A percentile compares a stretch with the other conserved stretches of the same genome.
These are phyloP conservation scores for Heliothis peltigera DNA, from an alignment of 2,888 invertebrate genomes.

Conservation along the genomic window DNA sequence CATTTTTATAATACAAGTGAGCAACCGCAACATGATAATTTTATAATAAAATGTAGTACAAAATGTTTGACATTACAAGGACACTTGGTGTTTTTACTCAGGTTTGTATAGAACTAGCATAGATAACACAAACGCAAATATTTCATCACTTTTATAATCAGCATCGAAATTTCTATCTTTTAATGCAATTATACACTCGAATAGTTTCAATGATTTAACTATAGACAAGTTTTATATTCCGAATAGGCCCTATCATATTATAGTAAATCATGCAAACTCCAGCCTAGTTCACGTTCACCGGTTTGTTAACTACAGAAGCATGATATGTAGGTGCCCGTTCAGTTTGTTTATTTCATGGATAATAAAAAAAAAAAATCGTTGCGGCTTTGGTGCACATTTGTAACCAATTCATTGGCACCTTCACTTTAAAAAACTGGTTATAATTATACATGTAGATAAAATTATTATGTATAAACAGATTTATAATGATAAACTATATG, in stretches of 20 bases:
- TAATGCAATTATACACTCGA: conserved; percentile 52
- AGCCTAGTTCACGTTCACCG: conserved; percentile 18
- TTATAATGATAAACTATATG: conserved; percentile 66
- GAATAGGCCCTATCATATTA: too few species aligned
- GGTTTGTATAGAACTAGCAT: conserved; percentile 68
- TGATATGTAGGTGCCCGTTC: conserved; percentile 24
- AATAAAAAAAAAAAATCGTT: conserved; percentile 22
- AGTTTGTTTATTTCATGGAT: conserved; percentile 34
- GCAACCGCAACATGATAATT: conserved; percentile 64
- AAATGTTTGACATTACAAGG: conserved; percentile 71
- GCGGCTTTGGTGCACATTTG: conserved; percentile 37
- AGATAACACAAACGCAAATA: conserved; percentile 57
- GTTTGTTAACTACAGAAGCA: conserved; percentile 27
- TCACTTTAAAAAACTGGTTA: conserved; percentile 42
- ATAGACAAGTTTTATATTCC: conserved; percentile 40
- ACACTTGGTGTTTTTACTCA: conserved; percentile 72
- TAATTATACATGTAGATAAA: conserved; percentile 62
- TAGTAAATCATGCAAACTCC: too few species aligned
- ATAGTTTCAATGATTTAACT: conserved; percentile 54
- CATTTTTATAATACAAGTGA: conserved; percentile 61
- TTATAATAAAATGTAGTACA: conserved; percentile 71
- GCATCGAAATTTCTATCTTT: conserved; percentile 51
- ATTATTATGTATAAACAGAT: conserved; percentile 72
- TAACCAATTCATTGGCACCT: conserved; percentile 33
- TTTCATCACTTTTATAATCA: conserved; percentile 64